Evolutionary conservation across 2,888 invertebrate species (phyloP).

Genomic region (Tipula vernalis): DNA sequence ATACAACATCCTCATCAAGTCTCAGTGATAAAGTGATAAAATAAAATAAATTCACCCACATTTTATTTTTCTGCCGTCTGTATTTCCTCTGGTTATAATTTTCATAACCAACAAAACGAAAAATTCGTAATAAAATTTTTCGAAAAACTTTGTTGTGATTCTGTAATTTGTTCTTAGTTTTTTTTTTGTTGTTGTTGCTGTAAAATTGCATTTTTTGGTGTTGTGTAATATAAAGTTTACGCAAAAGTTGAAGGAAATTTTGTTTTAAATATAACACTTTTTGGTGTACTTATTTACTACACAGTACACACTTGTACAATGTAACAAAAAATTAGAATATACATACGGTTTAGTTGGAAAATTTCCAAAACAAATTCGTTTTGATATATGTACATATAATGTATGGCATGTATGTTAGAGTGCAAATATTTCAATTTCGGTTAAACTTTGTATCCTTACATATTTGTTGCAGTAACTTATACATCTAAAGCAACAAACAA

Average conservation of each 20-base stretch:
- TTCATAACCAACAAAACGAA: background rate
- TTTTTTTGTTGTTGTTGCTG: too few species aligned
- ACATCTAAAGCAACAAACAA: too few species aligned
- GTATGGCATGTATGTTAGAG: background rate
- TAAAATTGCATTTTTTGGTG: background rate
- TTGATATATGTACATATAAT: background rate
- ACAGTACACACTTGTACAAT: background rate
- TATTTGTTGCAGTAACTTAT: background rate
- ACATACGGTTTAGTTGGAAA: background rate
- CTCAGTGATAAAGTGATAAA: background rate
- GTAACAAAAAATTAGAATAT: background rate
- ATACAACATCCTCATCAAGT: background rate
- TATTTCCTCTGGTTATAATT: background rate
- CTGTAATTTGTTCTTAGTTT: background rate
- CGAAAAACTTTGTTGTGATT: background rate
- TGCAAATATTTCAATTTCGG: background rate
- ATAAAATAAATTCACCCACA: background rate
- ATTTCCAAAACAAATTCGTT: background rate
- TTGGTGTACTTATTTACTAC: background rate
- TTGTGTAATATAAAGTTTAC: background rate
- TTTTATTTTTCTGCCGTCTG: background rate
- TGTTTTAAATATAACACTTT: background rate
- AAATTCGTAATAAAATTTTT: background rate
- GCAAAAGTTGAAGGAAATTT: background rate
- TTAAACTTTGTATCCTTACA: background rate